Percentiles rank a stretch among this genome's conserved stretches.
Conservation (phyloP, 92 coral and sea anemone species). For the Zoanthus solanderi region DNA sequence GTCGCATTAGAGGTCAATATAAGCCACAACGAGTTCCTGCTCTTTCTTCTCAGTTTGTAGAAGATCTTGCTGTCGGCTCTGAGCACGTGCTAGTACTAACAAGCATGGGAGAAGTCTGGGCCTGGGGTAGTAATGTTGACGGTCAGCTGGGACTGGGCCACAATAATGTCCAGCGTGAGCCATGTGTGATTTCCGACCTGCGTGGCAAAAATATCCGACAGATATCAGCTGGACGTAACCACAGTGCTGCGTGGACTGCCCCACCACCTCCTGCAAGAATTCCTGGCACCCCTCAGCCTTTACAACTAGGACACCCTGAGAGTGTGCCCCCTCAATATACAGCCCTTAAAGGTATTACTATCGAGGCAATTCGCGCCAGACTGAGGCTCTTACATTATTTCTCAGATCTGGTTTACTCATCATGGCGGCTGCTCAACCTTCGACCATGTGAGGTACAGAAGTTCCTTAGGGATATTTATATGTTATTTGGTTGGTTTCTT, state of each 20-base stretch:
- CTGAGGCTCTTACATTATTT: constrained; percentile 79
- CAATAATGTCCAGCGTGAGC: constrained; percentile 83
- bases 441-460: constrained; percentile 71
- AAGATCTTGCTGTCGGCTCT: constrained; percentile 84
- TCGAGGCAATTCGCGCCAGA: constrained; percentile 78
- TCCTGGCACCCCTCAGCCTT: constrained; percentile 78
- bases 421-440: constrained; percentile 80
- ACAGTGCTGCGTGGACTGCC: constrained; percentile 90
- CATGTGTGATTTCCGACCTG: constrained; percentile 72
- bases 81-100: constrained; percentile 85
- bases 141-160: constrained; percentile 90
- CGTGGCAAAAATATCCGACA: constrained; percentile 84
- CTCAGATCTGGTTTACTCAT: constrained; percentile 82
- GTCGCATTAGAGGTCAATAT: constrained; percentile 82
- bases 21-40: constrained; percentile 86
- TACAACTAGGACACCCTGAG: constrained; percentile 84
- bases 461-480: background rate
- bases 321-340: constrained; percentile 81
- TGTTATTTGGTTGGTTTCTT: background rate
- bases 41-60: constrained; percentile 76
- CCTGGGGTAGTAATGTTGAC: constrained; percentile 89
- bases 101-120: constrained; percentile 92
- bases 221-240: constrained; percentile 87
- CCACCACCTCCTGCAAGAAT: constrained; percentile 73
- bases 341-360: constrained; percentile 78